phyloP scores from a whole-genome alignment of 2,888 invertebrate genomes.

The Drosophila kanekoi region DNA sequence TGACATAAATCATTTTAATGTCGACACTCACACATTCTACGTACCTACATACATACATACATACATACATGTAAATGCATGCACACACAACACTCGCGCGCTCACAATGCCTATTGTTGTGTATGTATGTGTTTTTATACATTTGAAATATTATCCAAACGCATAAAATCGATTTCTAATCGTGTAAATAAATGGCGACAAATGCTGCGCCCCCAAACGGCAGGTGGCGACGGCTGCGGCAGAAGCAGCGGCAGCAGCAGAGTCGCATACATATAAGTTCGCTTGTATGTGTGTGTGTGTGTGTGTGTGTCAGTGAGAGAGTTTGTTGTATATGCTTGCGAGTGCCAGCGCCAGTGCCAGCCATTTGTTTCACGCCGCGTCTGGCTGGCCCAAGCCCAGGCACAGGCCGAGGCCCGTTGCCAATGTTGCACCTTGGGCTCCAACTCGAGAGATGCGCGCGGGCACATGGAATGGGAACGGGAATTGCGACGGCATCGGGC shows the following conservation, averaged over 20 bases:
- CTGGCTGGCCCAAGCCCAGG: conserved; percentile 18
- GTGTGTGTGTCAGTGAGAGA: conserved; percentile 25
- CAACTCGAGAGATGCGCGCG: conserved; percentile 49
- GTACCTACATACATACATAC: not conserved
- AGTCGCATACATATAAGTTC: conserved; percentile 12
- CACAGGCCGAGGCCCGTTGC: conserved; percentile 47
- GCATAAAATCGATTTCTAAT: conserved; percentile 79
- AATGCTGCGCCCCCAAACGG: conserved; percentile 63
- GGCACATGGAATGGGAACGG: conserved; percentile 49
- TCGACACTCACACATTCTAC: conserved; percentile 18
- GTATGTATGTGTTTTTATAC: conserved; percentile 40
- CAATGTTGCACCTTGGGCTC: conserved; percentile 72
- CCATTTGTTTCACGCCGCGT: conserved; percentile 60
- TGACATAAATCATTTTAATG: conserved; percentile 77
- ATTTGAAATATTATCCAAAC: conserved; percentile 71
- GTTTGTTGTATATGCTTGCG: conserved; percentile 8
- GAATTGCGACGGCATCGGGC: conserved; percentile 40
- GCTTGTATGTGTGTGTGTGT: conserved; percentile 6
- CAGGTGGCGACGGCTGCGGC: conserved; percentile 48
- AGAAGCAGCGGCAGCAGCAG: conserved; percentile 17
- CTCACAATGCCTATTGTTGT: conserved; percentile 13
- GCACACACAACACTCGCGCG: not conserved
- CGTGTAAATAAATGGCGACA: conserved; percentile 79
- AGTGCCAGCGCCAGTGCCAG: conserved; percentile 27
- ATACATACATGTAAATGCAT: not conserved